A percentile compares a stretch with the other conserved stretches of the same genome.
Evolutionary conservation across 2,797 vertebrate species (phyloP).

Genomic region (Thamnophis elegans): DNA sequence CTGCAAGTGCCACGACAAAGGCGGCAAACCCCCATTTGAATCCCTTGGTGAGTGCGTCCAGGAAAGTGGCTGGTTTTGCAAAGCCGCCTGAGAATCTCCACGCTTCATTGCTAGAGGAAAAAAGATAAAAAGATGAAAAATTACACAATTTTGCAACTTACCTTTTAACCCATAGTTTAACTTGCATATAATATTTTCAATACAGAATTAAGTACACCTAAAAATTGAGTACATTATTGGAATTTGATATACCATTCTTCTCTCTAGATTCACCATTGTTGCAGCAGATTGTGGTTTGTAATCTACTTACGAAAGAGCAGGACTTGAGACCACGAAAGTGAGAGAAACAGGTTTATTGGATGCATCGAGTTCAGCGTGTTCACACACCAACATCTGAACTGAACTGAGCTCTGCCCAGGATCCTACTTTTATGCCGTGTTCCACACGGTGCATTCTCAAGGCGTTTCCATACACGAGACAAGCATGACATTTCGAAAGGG

Average conservation of each 20-base stretch:
- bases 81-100: constrained; percentile 87
- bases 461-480: too few species aligned
- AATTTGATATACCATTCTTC: neutral
- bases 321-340: too few species aligned
- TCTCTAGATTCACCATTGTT: neutral
- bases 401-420: too few species aligned
- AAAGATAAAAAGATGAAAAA: constrained; percentile 26
- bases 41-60: constrained; percentile 79
- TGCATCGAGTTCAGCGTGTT: too few species aligned
- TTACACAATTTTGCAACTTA: neutral
- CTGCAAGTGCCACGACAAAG: constrained; percentile 85
- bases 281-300: too few species aligned
- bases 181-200: neutral
- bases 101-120: constrained; percentile 85
- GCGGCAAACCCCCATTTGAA: constrained; percentile 91
- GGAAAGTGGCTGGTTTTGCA: constrained; percentile 74
- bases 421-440: too few species aligned
- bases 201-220: neutral
- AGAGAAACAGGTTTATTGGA: too few species aligned
- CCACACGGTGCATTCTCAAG: too few species aligned
- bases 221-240: neutral
- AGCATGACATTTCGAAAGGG: too few species aligned
- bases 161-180: neutral
- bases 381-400: too few species aligned
- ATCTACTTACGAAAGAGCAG: too few species aligned